Base-by-base conservation (phyloP, 64 coral and sea anemone species). In the Montipora sp. region DNA sequence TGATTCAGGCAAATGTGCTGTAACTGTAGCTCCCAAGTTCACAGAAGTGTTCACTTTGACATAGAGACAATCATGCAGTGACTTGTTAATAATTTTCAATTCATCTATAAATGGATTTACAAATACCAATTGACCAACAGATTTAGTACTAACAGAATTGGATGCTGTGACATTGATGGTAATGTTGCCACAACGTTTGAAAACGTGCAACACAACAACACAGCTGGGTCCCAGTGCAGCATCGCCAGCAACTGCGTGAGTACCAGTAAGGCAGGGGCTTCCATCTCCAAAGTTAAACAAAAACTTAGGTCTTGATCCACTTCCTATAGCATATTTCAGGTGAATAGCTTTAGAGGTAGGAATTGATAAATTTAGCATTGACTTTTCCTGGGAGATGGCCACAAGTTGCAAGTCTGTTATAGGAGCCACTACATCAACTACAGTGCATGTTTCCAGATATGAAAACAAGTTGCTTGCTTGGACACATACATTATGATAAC, bases 301-400 rank as follows among this genome's bases (percentile, higher is more conserved):
- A 96, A 96, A 93, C 47, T 84, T 45, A 50, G 92, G 87, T 53
- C 74, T 87, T 67, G 95, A 90, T 75, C 95, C 95, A 50, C 43
- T 69, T 5, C 0, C 18, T 13, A 66, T 85, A 0, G 18, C 43
- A 70, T 51, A 85, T 71, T 85, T 85, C 4, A 85, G 45, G 21
- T 48, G 7, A 5, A 71, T 15, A 47, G 9, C 5, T 45, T 67
- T 67, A 5, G 3, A 70, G 63, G 16, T 50, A 71, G 45, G 44
- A n/a, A 81, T 14, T 12, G 21, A 60, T 12, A 84, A 48, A 8
- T 6, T 8, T 2, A 47, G 20, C 14, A 18, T 84, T 72, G 16
- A 27, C 44, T 60, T 20, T 48, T 79, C 93, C 5, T 60, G 81
- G 20, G 59, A 70, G 5, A 84, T 36, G 1, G 24, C 1, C 3